A percentile compares a stretch with the other conserved stretches of the same genome.
Evolutionary conservation across 1,140 invertebrate genomes (phyloP).

Genomic region (Bombyx mandarina): DNA sequence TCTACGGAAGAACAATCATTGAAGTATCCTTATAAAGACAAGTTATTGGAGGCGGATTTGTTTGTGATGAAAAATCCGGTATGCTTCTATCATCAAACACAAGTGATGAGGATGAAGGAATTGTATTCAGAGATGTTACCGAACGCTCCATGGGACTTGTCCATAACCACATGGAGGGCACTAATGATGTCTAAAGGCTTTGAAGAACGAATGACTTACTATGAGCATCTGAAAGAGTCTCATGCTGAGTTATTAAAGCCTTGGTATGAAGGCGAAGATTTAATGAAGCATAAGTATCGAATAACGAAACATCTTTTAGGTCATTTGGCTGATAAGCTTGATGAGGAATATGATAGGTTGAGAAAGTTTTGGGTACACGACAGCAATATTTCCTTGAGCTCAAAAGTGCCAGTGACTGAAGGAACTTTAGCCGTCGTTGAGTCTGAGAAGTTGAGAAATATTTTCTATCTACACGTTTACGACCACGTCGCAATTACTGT

Average conservation of each 20-base stretch:
- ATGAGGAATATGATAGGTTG: constrained; percentile 26
- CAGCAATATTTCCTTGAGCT: too few relatives aligned
- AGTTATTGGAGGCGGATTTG: constrained; percentile 46
- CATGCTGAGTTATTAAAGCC: constrained; percentile 43
- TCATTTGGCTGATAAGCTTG: constrained; percentile 40
- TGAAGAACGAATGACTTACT: constrained; percentile 57
- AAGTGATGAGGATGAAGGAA: constrained; percentile 45
- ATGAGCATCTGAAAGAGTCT: constrained; percentile 32
- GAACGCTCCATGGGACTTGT: constrained; percentile 41
- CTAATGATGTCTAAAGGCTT: constrained; percentile 46
- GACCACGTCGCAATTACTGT: constrained; percentile 37
- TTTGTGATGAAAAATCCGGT: constrained; percentile 58
- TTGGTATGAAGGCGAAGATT: constrained; percentile 41
- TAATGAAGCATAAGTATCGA: constrained; percentile 34
- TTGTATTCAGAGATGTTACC: constrained; percentile 42
- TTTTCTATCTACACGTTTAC: constrained; percentile 41
- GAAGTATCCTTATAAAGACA: constrained; percentile 46
- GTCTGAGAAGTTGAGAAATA: constrained; percentile 15
- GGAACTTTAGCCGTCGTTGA: too few relatives aligned
- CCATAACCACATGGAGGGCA: constrained; percentile 41
- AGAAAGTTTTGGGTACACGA: background rate
- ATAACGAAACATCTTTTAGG: constrained; percentile 36
- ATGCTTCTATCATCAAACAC: constrained; percentile 57
- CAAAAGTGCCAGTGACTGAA: too few relatives aligned
- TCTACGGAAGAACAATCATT: constrained; percentile 27